Evolutionary conservation across 2,797 vertebrate species (phyloP).

Genomic region (Pangasius larnaudii): DNA sequence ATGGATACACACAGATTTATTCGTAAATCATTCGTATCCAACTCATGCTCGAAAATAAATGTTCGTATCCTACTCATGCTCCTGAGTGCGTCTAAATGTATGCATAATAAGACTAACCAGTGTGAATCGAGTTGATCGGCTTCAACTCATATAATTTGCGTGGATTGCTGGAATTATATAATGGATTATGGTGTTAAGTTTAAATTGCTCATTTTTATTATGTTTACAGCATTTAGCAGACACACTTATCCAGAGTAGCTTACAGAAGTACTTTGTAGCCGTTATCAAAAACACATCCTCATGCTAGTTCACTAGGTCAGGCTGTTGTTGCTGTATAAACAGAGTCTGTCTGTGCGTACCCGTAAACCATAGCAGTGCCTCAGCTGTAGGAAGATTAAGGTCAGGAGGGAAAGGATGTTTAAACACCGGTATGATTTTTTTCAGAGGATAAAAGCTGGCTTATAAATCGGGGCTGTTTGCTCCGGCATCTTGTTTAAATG

Average conservation of each 20-base stretch:
- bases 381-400: neutral
- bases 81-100: neutral
- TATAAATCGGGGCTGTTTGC: neutral
- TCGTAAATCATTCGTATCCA: neutral
- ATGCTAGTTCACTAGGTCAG: neutral
- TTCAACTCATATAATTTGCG: neutral
- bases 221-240: neutral
- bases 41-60: neutral
- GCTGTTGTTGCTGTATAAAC: no score
- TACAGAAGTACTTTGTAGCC: neutral
- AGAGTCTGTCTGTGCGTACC: neutral
- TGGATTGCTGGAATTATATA: neutral
- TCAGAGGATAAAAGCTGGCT: neutral
- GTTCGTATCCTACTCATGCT: neutral
- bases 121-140: neutral
- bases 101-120: neutral
- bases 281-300: neutral
- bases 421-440: neutral
- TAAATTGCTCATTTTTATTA: neutral
- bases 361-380: neutral
- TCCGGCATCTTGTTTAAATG: neutral
- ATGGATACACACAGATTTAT: neutral
- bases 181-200: neutral
- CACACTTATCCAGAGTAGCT: no score
- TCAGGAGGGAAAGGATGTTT: neutral